phyloP scores from a whole-genome alignment of 2,113 vertebrate species.

The Laterallus jamaicensis region DNA sequence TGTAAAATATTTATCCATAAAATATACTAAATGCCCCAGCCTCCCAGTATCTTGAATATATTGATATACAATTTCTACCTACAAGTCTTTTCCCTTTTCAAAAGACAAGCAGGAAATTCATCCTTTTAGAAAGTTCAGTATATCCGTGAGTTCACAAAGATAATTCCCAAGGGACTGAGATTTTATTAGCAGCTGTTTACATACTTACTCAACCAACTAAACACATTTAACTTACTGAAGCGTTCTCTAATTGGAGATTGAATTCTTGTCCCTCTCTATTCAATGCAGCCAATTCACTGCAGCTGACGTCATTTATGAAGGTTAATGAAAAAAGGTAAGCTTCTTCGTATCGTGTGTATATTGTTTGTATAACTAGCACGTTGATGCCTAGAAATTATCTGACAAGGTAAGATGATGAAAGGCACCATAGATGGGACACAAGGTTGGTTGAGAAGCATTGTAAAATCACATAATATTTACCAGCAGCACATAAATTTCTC shows the following conservation, averaged over 20 bases:
- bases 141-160: not conserved
- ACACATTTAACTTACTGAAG: not conserved
- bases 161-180: not conserved
- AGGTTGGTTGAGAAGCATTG: not conserved
- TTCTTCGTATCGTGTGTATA: fast-evolving
- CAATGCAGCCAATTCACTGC: not conserved
- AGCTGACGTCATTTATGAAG: not conserved
- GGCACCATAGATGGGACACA: not conserved
- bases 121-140: conserved; percentile 2
- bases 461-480: not conserved
- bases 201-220: not conserved
- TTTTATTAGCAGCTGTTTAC: conserved; percentile 4
- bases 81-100: not conserved
- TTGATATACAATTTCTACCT: not conserved
- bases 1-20: not conserved
- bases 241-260: not conserved
- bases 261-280: not conserved
- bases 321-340: not conserved
- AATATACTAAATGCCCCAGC: not conserved
- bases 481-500: not conserved
- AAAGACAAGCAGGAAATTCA: not conserved
- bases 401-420: not conserved
- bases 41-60: not conserved
- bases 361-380: not conserved
- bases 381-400: not conserved